These are phyloP conservation scores for Bucorvus abyssinicus DNA, from an alignment of 2,797 vertebrate species.

Conservation along the genomic window DNA sequence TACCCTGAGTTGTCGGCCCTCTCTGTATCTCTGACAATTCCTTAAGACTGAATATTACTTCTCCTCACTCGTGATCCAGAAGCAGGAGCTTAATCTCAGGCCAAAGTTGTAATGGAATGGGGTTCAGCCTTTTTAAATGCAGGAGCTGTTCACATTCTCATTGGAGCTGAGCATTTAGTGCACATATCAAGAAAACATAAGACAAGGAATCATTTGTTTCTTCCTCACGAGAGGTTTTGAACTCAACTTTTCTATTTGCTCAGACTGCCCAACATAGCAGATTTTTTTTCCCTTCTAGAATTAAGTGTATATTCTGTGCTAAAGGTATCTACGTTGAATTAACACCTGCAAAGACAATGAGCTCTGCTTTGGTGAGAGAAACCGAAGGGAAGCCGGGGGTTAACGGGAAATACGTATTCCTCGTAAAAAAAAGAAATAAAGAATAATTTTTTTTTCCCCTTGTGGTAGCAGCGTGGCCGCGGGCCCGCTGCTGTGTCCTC, in stretches of 20 bases:
- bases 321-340: not conserved
- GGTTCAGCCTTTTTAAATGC: not conserved
- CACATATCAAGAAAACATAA: not conserved
- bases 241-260: not conserved
- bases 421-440: not conserved
- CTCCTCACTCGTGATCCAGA: not conserved
- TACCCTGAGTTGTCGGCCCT: not conserved
- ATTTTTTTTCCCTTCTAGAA: not conserved
- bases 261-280: not conserved
- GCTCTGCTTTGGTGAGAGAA: not conserved
- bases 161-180: not conserved
- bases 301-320: not conserved
- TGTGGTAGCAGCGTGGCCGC: too few species aligned
- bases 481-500: not conserved
- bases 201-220: not conserved
- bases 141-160: not conserved
- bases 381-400: accelerated
- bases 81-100: not conserved
- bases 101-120: accelerated
- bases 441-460: not conserved
- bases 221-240: not conserved
- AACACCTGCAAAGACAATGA: not conserved
- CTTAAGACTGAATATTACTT: not conserved
- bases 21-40: not conserved
- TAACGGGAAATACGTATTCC: accelerated